Percentiles rank a stretch among this genome's conserved stretches.
Evolutionary conservation across 2,113 vertebrate species (phyloP).

Genomic region (Oryzias melastigma): DNA sequence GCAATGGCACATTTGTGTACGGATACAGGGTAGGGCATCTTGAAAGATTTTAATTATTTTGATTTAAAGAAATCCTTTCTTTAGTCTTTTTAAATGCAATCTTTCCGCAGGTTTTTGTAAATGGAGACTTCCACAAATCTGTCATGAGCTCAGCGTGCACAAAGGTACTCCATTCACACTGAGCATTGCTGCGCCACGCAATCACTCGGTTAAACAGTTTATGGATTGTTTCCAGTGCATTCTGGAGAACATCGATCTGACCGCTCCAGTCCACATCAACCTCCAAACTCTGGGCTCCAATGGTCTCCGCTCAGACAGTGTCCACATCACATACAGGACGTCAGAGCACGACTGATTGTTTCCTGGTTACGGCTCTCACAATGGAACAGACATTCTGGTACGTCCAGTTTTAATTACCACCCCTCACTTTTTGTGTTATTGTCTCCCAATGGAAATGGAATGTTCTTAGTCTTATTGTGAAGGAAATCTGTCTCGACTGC

Average conservation of each 20-base stretch:
- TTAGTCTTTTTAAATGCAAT: background rate
- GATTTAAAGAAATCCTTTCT: background rate
- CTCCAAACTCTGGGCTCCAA: constrained; percentile 61
- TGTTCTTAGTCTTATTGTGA: no score
- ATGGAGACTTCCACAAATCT: constrained; percentile 61
- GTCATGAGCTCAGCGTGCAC: constrained; percentile 63
- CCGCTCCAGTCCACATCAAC: constrained; percentile 43
- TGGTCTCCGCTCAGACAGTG: constrained; percentile 60
- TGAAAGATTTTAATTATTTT: background rate
- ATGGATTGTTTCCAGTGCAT: constrained; percentile 47
- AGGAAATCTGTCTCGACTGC: no score
- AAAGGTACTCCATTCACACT: constrained; percentile 44
- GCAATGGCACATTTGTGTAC: constrained; percentile 67
- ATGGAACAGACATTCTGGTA: constrained; percentile 21
- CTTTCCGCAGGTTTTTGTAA: constrained; percentile 43
- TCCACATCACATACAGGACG: constrained; percentile 13
- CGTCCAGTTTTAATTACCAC: background rate
- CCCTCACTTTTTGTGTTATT: background rate
- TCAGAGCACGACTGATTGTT: constrained; percentile 7
- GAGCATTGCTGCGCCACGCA: background rate
- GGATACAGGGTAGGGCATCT: constrained; percentile 68
- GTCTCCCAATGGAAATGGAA: no score
- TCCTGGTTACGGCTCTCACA: background rate
- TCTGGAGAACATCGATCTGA: constrained; percentile 58
- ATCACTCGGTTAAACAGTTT: no score